Evolutionary conservation across 2,888 invertebrate species (phyloP).

Genomic region (Lydus trimaculatus): DNA sequence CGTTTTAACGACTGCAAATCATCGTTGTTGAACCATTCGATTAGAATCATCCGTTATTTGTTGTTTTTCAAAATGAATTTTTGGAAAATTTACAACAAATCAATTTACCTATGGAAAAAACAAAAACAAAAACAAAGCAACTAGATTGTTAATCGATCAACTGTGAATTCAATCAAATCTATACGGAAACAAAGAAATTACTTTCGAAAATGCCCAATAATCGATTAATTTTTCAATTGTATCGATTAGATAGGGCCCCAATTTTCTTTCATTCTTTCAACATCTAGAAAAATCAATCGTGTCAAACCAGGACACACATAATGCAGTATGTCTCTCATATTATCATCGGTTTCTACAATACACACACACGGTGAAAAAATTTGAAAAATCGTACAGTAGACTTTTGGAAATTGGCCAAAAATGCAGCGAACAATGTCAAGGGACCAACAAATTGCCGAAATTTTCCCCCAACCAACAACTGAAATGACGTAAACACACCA

Average conservation of each 20-base stretch:
- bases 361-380: neutral
- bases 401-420: conserved; percentile 9
- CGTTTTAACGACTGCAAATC: conserved; percentile 19
- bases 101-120: neutral
- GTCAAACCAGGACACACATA: conserved; percentile 10
- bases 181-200: neutral
- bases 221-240: neutral
- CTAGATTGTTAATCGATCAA: conserved; percentile 5
- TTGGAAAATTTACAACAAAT: neutral
- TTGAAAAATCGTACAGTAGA: neutral
- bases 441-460: neutral
- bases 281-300: conserved; percentile 11
- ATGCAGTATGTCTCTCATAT: neutral
- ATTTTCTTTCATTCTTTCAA: neutral
- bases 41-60: neutral
- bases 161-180: conserved; percentile 3
- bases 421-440: conserved; percentile 4
- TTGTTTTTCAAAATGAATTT: neutral
- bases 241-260: conserved; percentile 11
- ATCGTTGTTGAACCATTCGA: neutral
- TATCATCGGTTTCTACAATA: too few relatives aligned
- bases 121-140: neutral
- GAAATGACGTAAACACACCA: conserved; percentile 25
- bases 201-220: neutral
- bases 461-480: conserved; percentile 5